phyloP scores from a whole-genome alignment of 2,113 vertebrate species.

The Gulo gulo region DNA sequence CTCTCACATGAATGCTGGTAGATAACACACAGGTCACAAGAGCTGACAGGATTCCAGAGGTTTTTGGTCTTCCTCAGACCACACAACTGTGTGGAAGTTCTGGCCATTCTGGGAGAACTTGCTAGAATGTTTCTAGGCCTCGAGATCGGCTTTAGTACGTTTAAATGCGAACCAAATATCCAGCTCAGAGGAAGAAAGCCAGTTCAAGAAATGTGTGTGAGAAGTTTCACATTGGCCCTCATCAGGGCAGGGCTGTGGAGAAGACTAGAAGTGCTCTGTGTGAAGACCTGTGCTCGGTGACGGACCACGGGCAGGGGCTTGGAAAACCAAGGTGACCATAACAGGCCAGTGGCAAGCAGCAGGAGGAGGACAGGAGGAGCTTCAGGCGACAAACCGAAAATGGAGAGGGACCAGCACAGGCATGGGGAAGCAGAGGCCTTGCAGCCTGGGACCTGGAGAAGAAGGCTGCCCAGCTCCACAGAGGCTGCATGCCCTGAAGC shows the following conservation, averaged over 20 bases:
- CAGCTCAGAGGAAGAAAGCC: not conserved
- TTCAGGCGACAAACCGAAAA: not conserved
- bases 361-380: too few relatives aligned
- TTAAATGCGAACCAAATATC: not conserved
- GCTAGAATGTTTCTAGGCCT: not conserved
- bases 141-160: not conserved
- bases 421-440: not conserved
- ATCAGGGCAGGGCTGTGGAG: not conserved
- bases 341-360: not conserved
- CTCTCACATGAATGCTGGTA: accelerated
- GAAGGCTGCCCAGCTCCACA: accelerated
- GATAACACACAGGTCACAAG: not conserved
- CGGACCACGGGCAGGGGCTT: not conserved
- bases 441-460: not conserved
- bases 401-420: not conserved
- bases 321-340: accelerated
- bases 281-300: not conserved
- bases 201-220: not conserved
- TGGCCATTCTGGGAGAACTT: not conserved
- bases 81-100: not conserved
- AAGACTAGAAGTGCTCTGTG: not conserved
- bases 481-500: not conserved
- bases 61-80: not conserved
- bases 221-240: not conserved
- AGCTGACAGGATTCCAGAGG: not conserved